A percentile compares a stretch with the other conserved stretches of the same genome.
Conservation (phyloP, 1,140 invertebrate genomes). For the Nixonia krombeini region DNA sequence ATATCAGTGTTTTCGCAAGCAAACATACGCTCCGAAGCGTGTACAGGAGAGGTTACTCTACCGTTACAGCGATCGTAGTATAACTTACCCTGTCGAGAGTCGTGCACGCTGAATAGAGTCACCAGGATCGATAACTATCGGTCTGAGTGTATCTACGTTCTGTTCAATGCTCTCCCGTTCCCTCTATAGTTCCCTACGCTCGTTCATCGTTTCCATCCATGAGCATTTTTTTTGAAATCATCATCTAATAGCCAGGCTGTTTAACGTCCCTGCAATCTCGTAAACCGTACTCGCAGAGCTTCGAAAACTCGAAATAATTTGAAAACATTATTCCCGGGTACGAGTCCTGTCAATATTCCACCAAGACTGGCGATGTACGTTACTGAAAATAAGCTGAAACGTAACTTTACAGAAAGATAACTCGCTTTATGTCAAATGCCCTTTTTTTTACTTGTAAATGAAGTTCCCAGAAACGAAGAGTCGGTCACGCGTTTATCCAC, state of each 20-base stretch:
- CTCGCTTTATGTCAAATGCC: too few relatives aligned
- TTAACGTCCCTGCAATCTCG: slow-evolving; percentile 41
- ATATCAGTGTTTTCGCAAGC: slow-evolving; percentile 69
- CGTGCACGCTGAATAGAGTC: slow-evolving; percentile 65
- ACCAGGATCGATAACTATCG: slow-evolving; percentile 67
- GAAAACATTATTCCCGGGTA: too few relatives aligned
- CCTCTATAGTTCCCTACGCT: slow-evolving; percentile 17
- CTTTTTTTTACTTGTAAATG: too few relatives aligned
- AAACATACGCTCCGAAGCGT: slow-evolving; percentile 58
- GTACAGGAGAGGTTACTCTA: slow-evolving; percentile 63
- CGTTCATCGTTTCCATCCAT: slow-evolving; percentile 33
- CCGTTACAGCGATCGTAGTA: slow-evolving; percentile 57
- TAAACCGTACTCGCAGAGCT: slow-evolving; percentile 36
- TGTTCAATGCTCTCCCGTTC: slow-evolving; percentile 29
- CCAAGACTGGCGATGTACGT: too few relatives aligned
- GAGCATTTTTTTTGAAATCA: slow-evolving; percentile 32
- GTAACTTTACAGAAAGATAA: too few relatives aligned
- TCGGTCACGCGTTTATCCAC: too few relatives aligned
- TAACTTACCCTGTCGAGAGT: slow-evolving; percentile 65
- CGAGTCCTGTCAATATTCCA: too few relatives aligned
- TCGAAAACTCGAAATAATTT: slow-evolving; percentile 34
- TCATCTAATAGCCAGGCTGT: slow-evolving; percentile 31
- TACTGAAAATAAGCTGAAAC: too few relatives aligned
- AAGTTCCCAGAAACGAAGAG: too few relatives aligned
- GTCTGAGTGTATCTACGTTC: slow-evolving; percentile 55